Base-by-base conservation (phyloP, 2,113 vertebrate genomes). In the Chaenogobius annularis region DNA sequence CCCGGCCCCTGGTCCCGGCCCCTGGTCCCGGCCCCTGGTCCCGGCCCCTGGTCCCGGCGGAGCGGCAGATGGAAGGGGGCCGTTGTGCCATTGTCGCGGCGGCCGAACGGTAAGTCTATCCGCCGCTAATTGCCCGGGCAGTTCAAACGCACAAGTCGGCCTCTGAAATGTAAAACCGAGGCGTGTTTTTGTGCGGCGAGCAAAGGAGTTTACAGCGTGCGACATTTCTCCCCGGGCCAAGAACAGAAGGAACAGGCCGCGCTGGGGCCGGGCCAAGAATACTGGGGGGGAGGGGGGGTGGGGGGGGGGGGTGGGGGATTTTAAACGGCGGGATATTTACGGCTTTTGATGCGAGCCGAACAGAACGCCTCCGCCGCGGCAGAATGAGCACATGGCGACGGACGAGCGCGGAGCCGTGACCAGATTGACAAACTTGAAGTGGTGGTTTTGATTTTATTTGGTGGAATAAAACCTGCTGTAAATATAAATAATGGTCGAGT, bases 41-140 rank as follows among this genome's bases (percentile, higher is more conserved):
- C 0, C 37, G 23, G 23, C 83, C 76, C 81, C 83, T 80, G 62
- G 80, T 90, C 90, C 85, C 90, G 71, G 20, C 72, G 84, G 89
- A 87, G 80, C 81, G 88, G 89, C 64, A 66, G 40, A 66, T 66
- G 64, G 64, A n/a, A n/a, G 47, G 61, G 86, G 79, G 75, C 55
- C 35, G 75, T 70, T 69, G 26, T 31, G 26, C 79, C 82, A 78
- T 92, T 91, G 91, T 92, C n/a, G 83, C 69, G 64, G 77, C 47
- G 71, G 88, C 83, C 88, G 82, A 72, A 35, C 83, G 89, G 92
- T 93, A 94, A 94, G 85, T 83, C 86, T 85, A 93, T 92, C 90
- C 88, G 83, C 80, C 77, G 69, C 89, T 93, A 93, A 94, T 93
- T 92, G 92, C 83, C 79, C 65, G 73, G 90, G 90, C 79, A 74